Evolutionary conservation across 2,888 invertebrate species (phyloP), one percentile per base, ranked within the genome.

Genomic region (Coleophora flavipennella): DNA sequence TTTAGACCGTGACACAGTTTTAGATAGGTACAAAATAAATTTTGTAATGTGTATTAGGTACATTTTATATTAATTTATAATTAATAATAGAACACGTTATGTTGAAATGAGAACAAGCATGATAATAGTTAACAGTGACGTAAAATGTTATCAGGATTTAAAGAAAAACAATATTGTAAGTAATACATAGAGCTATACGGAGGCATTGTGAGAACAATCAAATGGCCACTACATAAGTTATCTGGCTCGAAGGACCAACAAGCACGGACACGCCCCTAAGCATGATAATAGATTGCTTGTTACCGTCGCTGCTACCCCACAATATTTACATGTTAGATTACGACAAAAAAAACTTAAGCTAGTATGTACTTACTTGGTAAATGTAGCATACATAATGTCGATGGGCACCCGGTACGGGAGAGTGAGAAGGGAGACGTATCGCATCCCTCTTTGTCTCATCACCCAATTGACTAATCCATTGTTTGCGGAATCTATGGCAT

Each of bases 401-500:
- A 92, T 91, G 13, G 97, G 96, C 40, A 97, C 81, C 35, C 94
- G 89, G 62, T 94, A 96, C 0, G 97, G 97, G 43, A 97, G 85
- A 38, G 94, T 91, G 42, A 95, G 77, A 26, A 95, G 79, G 0
- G 94, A 92, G 1, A 97, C 78, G 35, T 94, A 80, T 55, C 94
- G 91, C 73, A 96, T 90, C 33, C 94, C 92, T 48, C 90, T 88
- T 60, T 93, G 92, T 54, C 92, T 90, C 81, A 96, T 94, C 48
- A 97, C 80, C 94, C 96, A 96, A 74, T 95, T 96, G 40, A 95
- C 87, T 20, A 97, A 74, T 2, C 96, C 96, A 62, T 91, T 93
- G 77, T 97, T 97, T 0, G 96, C 95, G 0, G 94, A 90, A 66
- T 96, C 95, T 50, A 96, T 95, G 1, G 96, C 96, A 63, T 95